Percentiles rank a stretch among this genome's conserved stretches.
phyloP scores from a whole-genome alignment of 2,113 vertebrate species.

The Daboia siamensis region DNA sequence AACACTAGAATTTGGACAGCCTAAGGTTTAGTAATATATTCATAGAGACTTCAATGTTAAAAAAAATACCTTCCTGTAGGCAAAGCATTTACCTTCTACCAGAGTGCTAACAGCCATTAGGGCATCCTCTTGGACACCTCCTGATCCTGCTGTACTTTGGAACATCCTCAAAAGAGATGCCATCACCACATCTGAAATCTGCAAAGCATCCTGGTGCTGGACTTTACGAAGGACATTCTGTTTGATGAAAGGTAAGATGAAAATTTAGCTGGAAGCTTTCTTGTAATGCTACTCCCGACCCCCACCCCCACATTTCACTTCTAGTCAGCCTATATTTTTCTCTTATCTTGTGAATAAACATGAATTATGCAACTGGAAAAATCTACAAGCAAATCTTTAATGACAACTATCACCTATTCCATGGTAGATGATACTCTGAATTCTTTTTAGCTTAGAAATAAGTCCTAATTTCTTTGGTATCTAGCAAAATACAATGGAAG shows the following conservation, averaged over 20 bases:
- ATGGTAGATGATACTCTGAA: conserved; percentile 14
- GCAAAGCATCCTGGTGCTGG: conserved; percentile 93
- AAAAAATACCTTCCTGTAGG: too few species aligned
- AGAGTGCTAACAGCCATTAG: conserved; percentile 97
- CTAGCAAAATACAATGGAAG: background rate
- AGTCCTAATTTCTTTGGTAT: background rate
- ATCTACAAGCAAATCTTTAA: background rate
- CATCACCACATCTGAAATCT: conserved; percentile 98
- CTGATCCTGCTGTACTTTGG: conserved; percentile 94
- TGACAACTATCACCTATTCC: conserved; percentile 3
- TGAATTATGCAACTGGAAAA: background rate
- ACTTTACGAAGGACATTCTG: conserved; percentile 95
- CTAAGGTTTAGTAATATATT: background rate
- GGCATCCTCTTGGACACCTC: conserved; percentile 92
- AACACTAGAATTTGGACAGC: background rate
- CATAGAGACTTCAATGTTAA: background rate
- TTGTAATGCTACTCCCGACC: too few species aligned
- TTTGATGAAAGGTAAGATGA: background rate
- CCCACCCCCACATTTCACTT: background rate
- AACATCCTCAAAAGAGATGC: conserved; percentile 95
- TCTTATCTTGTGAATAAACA: background rate
- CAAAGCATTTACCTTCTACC: conserved; percentile 84
- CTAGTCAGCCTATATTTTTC: background rate
- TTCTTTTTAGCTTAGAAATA: conserved; percentile 10
- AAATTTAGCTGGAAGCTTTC: background rate